Percentiles rank a stretch among this genome's conserved stretches.
Evolutionary conservation across 2,113 vertebrate species (phyloP).

Genomic region (Hippocampus abdominalis): DNA sequence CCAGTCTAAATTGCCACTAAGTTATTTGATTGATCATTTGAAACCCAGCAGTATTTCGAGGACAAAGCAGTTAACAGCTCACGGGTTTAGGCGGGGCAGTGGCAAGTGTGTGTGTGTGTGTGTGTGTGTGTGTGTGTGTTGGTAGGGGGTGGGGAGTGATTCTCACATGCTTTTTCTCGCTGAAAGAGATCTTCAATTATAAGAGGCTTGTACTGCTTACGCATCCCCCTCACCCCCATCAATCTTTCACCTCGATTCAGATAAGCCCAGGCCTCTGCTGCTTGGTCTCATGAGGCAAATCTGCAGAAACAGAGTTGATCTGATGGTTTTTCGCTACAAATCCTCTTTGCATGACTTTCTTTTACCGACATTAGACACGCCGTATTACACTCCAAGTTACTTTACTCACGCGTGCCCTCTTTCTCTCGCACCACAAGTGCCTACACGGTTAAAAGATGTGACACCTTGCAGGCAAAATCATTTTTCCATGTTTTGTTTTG

Average conservation of each 20-base stretch:
- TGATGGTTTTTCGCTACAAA: constrained; percentile 51
- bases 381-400: constrained; percentile 31
- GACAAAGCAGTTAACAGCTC: constrained; percentile 23
- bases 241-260: constrained; percentile 47
- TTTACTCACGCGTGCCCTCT: constrained; percentile 7
- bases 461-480: not conserved
- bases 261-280: constrained; percentile 51
- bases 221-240: constrained; percentile 26
- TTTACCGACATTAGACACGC: constrained; percentile 43
- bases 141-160: constrained; percentile 3
- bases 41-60: constrained; percentile 30
- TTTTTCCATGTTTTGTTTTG: not conserved
- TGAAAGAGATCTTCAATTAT: constrained; percentile 57
- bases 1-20: constrained; percentile 39
- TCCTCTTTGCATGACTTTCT: constrained; percentile 55
- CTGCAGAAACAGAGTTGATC: constrained; percentile 40
- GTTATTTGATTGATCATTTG: constrained; percentile 47
- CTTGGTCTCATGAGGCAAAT: constrained; percentile 47
- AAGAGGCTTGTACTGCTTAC: constrained; percentile 57
- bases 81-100: constrained; percentile 33
- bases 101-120: not conserved
- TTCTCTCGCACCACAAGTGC: constrained; percentile 23
- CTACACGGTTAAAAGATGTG: constrained; percentile 23
- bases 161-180: constrained; percentile 17
- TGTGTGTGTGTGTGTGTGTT: not conserved